Percentiles rank a stretch among this genome's conserved stretches.
Evolutionary conservation across 2,888 invertebrate genomes (phyloP).

Genomic region (Selenia dentaria): DNA sequence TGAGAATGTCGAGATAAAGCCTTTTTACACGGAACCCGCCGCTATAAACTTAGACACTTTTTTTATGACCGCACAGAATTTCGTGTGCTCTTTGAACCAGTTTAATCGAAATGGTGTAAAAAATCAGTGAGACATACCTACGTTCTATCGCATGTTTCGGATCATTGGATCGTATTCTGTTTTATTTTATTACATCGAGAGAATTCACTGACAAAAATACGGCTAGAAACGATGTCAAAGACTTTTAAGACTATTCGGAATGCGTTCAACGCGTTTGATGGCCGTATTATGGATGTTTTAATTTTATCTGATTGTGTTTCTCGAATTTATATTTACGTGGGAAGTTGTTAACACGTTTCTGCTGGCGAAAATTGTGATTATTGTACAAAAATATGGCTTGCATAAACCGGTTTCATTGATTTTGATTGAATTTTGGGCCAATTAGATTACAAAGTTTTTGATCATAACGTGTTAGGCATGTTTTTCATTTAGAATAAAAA

Average conservation of each 20-base stretch:
- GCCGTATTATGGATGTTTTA: conserved; percentile 25
- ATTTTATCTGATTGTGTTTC: conserved; percentile 29
- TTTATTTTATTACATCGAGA: conserved; percentile 56
- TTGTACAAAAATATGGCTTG: background rate
- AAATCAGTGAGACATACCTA: conserved; percentile 56
- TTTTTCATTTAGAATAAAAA: too few relatives aligned
- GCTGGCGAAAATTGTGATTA: conserved; percentile 16
- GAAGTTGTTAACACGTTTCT: conserved; percentile 20
- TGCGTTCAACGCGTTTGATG: conserved; percentile 29
- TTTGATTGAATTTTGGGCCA: conserved; percentile 8
- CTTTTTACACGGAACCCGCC: conserved; percentile 41
- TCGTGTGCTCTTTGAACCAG: conserved; percentile 78
- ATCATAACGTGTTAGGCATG: background rate
- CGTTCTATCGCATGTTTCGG: conserved; percentile 62
- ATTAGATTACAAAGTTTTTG: background rate
- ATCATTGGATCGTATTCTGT: conserved; percentile 58
- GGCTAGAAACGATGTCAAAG: conserved; percentile 24
- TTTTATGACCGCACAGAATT: conserved; percentile 57
- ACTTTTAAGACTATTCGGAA: conserved; percentile 27
- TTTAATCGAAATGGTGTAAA: conserved; percentile 66
- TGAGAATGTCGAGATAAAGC: conserved; percentile 11
- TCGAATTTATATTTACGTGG: conserved; percentile 18
- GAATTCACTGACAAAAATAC: conserved; percentile 31
- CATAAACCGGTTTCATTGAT: conserved; percentile 1
- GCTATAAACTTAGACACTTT: conserved; percentile 44